These are phyloP conservation scores for Salvelinus sp. DNA, from an alignment of 2,113 vertebrate species.

Conservation along the genomic window DNA sequence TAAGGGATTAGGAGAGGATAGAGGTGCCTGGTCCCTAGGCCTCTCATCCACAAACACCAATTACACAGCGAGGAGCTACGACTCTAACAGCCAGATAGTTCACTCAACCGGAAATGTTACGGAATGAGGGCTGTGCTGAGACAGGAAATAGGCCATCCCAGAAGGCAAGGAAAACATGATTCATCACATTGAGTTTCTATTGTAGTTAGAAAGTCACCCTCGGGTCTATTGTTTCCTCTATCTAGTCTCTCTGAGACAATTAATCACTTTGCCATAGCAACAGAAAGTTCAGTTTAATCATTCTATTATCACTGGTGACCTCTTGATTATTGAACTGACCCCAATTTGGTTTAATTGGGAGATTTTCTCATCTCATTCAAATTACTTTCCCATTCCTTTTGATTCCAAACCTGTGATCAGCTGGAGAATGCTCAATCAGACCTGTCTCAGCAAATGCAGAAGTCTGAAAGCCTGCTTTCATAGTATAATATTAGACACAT, in stretches of 20 bases:
- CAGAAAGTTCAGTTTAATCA: slow-evolving; percentile 22
- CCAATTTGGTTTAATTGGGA: slow-evolving; percentile 5
- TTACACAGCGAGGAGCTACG: slow-evolving; percentile 30
- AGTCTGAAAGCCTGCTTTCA: too few relatives aligned
- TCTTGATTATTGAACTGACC: slow-evolving; percentile 11
- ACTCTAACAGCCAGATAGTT: slow-evolving; percentile 35
- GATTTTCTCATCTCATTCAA: slow-evolving; percentile 16
- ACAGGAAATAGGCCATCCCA: slow-evolving; percentile 40
- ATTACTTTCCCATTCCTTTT: slow-evolving; percentile 14
- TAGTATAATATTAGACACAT: too few relatives aligned
- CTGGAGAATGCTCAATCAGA: too few relatives aligned
- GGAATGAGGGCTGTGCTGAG: slow-evolving; percentile 34
- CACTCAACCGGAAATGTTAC: slow-evolving; percentile 38
- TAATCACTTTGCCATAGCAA: slow-evolving; percentile 10
- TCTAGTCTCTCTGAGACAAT: neutral
- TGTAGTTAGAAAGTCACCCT: slow-evolving; percentile 1
- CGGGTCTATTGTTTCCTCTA: slow-evolving; percentile 22
- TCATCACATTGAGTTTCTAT: neutral
- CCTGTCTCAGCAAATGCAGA: too few relatives aligned
- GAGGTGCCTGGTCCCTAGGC: slow-evolving; percentile 36
- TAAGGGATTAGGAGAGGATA: slow-evolving; percentile 45
- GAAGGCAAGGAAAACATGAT: slow-evolving; percentile 11
- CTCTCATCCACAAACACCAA: slow-evolving; percentile 46
- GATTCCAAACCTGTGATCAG: neutral
- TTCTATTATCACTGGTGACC: slow-evolving; percentile 18